These are phyloP conservation scores for Chelon auratus DNA, from an alignment of 2,797 vertebrate species.

Conservation along the genomic window DNA sequence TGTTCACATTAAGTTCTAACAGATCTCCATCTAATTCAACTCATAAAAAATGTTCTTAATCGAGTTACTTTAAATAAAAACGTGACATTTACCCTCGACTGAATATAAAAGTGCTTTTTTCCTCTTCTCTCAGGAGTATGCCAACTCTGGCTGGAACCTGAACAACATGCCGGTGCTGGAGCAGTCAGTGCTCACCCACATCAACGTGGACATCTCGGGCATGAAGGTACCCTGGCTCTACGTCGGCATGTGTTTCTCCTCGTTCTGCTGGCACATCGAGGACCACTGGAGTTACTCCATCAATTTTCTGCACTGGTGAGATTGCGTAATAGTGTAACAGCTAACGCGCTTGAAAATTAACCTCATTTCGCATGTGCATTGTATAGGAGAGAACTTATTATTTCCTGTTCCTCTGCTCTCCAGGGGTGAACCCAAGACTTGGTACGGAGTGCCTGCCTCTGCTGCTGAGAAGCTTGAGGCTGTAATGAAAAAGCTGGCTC, in stretches of 20 bases:
- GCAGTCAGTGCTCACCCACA: constrained; percentile 96
- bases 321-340: background rate
- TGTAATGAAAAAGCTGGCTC: constrained; percentile 97
- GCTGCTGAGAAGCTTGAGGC: constrained; percentile 96
- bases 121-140: constrained; percentile 88
- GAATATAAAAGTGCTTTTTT: background rate
- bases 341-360: background rate
- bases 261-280: constrained; percentile 99
- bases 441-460: constrained; percentile 98
- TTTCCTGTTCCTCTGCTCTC: background rate
- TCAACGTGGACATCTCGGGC: constrained; percentile 98
- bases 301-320: constrained; percentile 99
- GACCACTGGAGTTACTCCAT: constrained; percentile 99
- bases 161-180: constrained; percentile 99
- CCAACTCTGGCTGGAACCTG: constrained; percentile 97
- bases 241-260: constrained; percentile 99
- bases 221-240: constrained; percentile 99
- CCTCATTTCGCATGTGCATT: background rate
- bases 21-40: background rate
- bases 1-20: background rate
- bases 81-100: background rate
- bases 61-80: background rate
- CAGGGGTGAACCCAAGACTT: constrained; percentile 98
- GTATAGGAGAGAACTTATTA: background rate
- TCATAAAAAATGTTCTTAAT: background rate